Base-by-base conservation (phyloP, 2,888 invertebrate genomes). In the Nymphalis c-album region DNA sequence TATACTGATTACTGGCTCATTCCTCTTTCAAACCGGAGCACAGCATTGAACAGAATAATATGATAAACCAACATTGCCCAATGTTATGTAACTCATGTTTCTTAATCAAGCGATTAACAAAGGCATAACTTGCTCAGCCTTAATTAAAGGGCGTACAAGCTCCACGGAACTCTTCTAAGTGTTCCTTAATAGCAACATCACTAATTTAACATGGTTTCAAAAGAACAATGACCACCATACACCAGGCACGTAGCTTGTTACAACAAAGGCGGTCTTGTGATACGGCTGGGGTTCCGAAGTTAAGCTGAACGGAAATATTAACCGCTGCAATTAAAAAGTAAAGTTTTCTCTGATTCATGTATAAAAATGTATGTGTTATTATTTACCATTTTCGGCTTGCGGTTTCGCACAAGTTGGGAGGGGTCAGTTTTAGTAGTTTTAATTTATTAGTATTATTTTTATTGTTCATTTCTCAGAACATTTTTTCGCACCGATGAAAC, bases 171-270 rank as follows among this genome's bases (percentile, higher is more conserved):
- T 16, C 35, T 26, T 17, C 57, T 48, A 46, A 64, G 60, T 64
- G 47, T 61, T 69, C 55, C 71, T 69, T 68, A 69, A 68, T 58
- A 63, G 50, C 67, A 67, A 67, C 67, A 72, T 70, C 74, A 63
- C 68, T 73, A 73, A 74, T 73, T 68, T 69, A 69, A 59, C 64
- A 62, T 53, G 61, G 68, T 63, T 80, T 83, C 81, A 83, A 88
- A 86, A 86, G 90, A 88, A 88, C 89, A 90, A 88, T 88, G 87
- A 81, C 78, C 80, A 80, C 78, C 40, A 57, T 57, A 57, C 53
- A 53, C 8, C 82, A 88, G 85, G 83, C 74, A 73, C 77, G 75
- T 75, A 80, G 80, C 81, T 82, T 83, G 81, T 82, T 84, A 80
- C 78, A 78, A 86, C 88, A 87, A 87, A 85, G 87, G 80, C 80